Conservation (phyloP, 1,140 invertebrate genomes). For the Apis florea region DNA sequence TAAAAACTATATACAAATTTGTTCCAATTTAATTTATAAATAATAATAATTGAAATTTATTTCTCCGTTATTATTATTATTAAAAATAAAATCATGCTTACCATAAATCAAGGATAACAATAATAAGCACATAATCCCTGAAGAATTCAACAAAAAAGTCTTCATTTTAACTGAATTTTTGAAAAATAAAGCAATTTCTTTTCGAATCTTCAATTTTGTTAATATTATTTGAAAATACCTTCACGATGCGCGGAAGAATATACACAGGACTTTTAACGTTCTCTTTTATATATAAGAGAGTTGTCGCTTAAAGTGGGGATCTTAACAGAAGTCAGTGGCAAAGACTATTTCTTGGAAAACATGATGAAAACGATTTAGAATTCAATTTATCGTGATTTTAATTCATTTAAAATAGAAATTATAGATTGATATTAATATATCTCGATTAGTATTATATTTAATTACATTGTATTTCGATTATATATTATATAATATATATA, state of each 20-base stretch:
- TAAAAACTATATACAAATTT: not conserved
- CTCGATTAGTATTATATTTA: not conserved
- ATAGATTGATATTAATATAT: not conserved
- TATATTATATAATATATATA: too few relatives aligned
- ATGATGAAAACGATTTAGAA: slow-evolving; percentile 3
- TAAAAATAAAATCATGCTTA: slow-evolving; percentile 11
- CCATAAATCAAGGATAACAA: slow-evolving; percentile 7
- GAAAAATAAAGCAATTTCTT: not conserved
- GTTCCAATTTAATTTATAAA: not conserved
- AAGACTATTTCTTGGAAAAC: slow-evolving; percentile 27
- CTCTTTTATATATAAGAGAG: slow-evolving; percentile 43
- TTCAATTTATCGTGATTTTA: not conserved
- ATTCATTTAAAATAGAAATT: not conserved
- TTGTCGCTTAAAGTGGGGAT: slow-evolving; percentile 30
- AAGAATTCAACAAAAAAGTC: not conserved
- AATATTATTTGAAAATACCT: not conserved
- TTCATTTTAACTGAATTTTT: not conserved
- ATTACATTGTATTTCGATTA: too few relatives aligned
- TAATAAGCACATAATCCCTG: not conserved
- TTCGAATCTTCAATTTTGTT: not conserved
- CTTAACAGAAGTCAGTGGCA: slow-evolving; percentile 39
- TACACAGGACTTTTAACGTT: not conserved
- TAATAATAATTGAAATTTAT: not conserved
- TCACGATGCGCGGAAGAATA: not conserved
- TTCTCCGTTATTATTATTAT: not conserved